phyloP scores from a whole-genome alignment of 2,113 vertebrate species.

The Chinchilla lanigera region DNA sequence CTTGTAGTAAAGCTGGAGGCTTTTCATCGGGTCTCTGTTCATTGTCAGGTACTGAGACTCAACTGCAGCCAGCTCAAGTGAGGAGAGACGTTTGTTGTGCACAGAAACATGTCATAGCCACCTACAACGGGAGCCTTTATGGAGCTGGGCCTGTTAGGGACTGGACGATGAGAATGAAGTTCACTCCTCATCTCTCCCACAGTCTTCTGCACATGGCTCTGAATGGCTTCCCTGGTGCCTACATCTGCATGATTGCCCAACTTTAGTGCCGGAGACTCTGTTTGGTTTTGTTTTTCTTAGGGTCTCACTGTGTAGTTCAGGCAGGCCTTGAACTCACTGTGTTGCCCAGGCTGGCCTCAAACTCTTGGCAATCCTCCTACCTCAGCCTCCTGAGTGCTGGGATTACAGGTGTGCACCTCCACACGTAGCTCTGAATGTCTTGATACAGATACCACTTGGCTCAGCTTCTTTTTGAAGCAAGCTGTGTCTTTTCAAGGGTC shows the following conservation, averaged over 20 bases:
- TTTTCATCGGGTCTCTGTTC: neutral
- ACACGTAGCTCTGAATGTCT: neutral
- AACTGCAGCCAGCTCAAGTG: neutral
- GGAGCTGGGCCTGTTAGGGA: neutral
- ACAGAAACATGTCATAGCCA: neutral
- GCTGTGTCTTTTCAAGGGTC: neutral
- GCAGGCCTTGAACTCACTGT: neutral
- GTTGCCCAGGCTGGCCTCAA: neutral
- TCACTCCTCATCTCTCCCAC: neutral
- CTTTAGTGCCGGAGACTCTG: neutral
- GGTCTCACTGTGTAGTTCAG: neutral
- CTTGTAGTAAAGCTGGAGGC: neutral
- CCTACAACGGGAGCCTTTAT: neutral
- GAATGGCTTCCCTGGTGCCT: neutral
- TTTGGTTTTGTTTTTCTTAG: neutral
- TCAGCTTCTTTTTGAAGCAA: neutral
- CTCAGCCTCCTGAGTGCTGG: neutral
- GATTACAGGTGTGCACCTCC: neutral
- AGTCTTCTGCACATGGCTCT: neutral
- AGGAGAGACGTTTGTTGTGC: neutral
- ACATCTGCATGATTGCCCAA: neutral
- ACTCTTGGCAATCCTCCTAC: neutral
- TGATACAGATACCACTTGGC: neutral
- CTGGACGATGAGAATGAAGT: neutral
- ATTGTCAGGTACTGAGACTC: neutral